phyloP scores from a whole-genome alignment of 2,797 vertebrate genomes.

The Hafferia zeledoni region DNA sequence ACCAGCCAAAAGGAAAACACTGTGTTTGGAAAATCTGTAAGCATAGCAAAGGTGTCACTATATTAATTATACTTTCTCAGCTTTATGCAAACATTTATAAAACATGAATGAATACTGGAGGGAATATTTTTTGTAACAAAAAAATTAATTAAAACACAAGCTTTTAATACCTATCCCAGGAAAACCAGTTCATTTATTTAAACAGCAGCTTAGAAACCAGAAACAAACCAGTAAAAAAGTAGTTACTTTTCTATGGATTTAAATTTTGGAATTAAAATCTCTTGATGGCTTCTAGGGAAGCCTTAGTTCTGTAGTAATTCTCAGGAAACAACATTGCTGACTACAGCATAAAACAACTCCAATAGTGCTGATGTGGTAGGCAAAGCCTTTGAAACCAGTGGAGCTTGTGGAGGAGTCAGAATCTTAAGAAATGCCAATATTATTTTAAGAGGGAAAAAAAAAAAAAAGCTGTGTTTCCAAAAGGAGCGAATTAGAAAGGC shows the following conservation, averaged over 20 bases:
- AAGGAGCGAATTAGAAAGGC: slow-evolving; percentile 1
- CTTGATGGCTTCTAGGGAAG: slow-evolving; percentile 10
- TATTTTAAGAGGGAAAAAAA: neutral
- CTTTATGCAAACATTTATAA: slow-evolving; percentile 17
- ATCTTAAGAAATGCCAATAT: slow-evolving; percentile 20
- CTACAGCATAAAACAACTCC: slow-evolving; percentile 44
- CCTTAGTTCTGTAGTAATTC: neutral
- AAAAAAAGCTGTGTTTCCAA: neutral
- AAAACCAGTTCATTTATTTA: slow-evolving; percentile 32
- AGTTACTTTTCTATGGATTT: neutral
- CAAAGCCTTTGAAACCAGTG: neutral
- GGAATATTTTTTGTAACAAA: slow-evolving; percentile 12
- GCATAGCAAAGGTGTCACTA: neutral
- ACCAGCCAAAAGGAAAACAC: neutral
- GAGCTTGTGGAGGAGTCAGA: slow-evolving; percentile 12
- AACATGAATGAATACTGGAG: slow-evolving; percentile 1
- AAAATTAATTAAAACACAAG: neutral
- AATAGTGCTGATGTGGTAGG: slow-evolving; percentile 30
- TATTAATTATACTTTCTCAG: slow-evolving; percentile 5
- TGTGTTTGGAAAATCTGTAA: neutral
- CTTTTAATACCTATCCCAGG: neutral
- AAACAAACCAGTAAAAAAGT: neutral
- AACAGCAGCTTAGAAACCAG: slow-evolving; percentile 42
- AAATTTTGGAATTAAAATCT: neutral
- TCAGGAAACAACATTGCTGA: slow-evolving; percentile 59